A percentile compares a stretch with the other conserved stretches of the same genome.
phyloP scores from a whole-genome alignment of 2,797 vertebrate genomes.

The Brachyrhaphis roseni region DNA sequence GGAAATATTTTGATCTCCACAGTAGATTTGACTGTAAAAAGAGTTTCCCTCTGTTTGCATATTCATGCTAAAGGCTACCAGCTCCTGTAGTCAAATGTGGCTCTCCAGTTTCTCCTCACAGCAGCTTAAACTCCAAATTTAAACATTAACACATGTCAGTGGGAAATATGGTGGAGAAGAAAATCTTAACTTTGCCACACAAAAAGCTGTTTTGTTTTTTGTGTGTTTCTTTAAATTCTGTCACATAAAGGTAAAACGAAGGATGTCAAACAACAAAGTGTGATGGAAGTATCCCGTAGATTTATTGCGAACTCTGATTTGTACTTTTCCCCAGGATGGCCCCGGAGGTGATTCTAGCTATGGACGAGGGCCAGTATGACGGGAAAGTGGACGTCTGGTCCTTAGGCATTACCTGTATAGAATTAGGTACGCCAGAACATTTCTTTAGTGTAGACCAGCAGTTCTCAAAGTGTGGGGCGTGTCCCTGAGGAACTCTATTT shows the following conservation, averaged over 20 bases:
- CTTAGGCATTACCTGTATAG: conserved; percentile 98
- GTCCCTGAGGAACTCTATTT: neutral
- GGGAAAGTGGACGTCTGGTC: conserved; percentile 99
- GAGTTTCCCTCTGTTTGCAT: conserved; percentile 28
- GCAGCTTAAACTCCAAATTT: neutral
- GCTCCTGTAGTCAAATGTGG: conserved; percentile 19
- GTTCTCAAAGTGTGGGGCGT: neutral
- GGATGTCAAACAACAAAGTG: neutral
- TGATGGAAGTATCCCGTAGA: neutral
- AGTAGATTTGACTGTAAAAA: conserved; percentile 18
- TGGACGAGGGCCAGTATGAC: conserved; percentile 99
- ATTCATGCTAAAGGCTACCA: conserved; percentile 6
- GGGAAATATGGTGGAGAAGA: neutral
- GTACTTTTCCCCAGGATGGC: conserved; percentile 89
- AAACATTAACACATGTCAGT: neutral
- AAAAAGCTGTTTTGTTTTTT: neutral
- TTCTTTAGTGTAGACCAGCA: neutral
- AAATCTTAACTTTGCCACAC: neutral
- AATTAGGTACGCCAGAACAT: conserved; percentile 86
- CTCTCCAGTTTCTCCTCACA: neutral
- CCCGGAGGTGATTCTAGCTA: conserved; percentile 98
- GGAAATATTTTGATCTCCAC: neutral
- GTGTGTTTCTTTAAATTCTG: neutral
- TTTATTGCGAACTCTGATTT: conserved; percentile 4
- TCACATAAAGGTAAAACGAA: neutral